Evolutionary conservation across 2,113 vertebrate species (phyloP).

Genomic region (Brachypodius melanocephalos): DNA sequence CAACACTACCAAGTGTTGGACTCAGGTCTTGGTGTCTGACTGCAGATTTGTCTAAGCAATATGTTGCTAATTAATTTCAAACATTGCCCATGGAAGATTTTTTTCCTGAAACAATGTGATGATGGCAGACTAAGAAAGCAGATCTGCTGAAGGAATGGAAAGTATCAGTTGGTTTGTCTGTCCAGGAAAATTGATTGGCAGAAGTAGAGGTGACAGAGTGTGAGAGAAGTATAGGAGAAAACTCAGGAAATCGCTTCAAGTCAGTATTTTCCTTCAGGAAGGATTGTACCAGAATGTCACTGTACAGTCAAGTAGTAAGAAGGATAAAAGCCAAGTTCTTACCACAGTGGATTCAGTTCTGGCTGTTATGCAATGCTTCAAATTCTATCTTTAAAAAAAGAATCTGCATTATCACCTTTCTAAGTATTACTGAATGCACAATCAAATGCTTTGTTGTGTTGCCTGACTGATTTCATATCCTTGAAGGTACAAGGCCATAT

Average conservation of each 20-base stretch:
- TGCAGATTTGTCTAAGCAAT: neutral
- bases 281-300: neutral
- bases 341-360: neutral
- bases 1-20: neutral
- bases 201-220: neutral
- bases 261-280: neutral
- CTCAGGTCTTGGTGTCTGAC: neutral
- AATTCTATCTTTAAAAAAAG: neutral
- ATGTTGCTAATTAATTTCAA: neutral
- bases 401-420: neutral
- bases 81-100: neutral
- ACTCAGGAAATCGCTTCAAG: neutral
- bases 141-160: neutral
- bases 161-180: neutral
- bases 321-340: neutral
- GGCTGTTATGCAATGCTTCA: neutral
- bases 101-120: neutral
- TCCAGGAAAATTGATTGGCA: neutral
- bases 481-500: constrained; percentile 87
- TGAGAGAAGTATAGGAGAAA: neutral
- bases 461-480: neutral
- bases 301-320: neutral
- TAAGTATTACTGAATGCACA: neutral
- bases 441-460: neutral
- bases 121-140: neutral